Conservation (phyloP, 1,140 invertebrate species). For the Ectropis grisescens region DNA sequence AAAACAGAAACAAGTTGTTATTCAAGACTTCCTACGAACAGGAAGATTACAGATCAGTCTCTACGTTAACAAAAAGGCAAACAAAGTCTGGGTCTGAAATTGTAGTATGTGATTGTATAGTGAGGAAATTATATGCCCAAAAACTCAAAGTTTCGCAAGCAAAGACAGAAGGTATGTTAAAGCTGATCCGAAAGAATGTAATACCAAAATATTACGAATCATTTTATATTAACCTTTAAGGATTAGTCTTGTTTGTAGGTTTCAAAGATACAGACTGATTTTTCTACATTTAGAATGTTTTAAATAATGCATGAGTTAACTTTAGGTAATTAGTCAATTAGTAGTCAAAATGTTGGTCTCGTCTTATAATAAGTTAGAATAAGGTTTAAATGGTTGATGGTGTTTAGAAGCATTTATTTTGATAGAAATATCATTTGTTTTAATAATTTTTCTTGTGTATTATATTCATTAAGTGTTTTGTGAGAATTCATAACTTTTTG, state of each 20-base stretch:
- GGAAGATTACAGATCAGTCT: constrained; percentile 11
- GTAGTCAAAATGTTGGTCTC: too few species aligned
- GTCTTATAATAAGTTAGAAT: too few species aligned
- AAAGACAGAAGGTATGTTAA: constrained; percentile 18
- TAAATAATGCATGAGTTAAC: background rate
- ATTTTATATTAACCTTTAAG: constrained; percentile 9
- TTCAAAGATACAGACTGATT: background rate
- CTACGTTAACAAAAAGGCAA: constrained; percentile 8
- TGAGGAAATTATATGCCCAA: constrained; percentile 14
- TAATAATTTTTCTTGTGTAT: too few species aligned
- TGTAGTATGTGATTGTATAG: constrained; percentile 3
- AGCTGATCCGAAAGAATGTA: constrained; percentile 19
- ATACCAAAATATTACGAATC: constrained; percentile 17
- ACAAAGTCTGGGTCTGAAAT: background rate
- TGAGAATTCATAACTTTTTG: too few species aligned
- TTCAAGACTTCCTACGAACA: constrained; percentile 16
- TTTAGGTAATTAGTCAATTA: too few species aligned
- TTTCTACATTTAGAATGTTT: background rate
- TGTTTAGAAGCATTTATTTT: background rate
- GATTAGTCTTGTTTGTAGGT: background rate
- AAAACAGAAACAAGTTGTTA: constrained; percentile 10
- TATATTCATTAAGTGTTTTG: too few species aligned
- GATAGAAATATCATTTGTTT: too few species aligned
- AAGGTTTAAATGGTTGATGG: background rate
- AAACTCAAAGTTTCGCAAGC: constrained; percentile 13